These are phyloP conservation scores for Python bivittatus DNA, from an alignment of 2,113 vertebrate species.

Conservation along the genomic window DNA sequence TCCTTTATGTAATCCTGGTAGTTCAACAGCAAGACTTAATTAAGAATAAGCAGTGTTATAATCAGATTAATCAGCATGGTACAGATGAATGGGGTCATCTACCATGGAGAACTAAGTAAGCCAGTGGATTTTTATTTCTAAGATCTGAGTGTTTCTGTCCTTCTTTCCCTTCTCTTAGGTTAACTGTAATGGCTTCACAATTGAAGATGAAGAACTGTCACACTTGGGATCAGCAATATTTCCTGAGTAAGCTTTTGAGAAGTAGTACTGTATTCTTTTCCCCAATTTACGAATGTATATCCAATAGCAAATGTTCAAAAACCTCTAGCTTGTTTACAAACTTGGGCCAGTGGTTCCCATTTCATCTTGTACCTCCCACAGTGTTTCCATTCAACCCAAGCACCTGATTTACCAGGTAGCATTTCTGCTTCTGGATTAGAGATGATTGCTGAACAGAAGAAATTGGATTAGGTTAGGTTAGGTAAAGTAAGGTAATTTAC, in stretches of 20 bases:
- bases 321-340: neutral
- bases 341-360: neutral
- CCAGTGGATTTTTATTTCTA: neutral
- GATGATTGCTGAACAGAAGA: neutral
- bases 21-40: slow-evolving; percentile 19
- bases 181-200: slow-evolving; percentile 95
- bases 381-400: neutral
- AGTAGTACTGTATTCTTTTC: neutral
- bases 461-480: neutral
- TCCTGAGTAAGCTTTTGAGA: slow-evolving; percentile 84
- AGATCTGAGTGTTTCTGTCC: slow-evolving; percentile 6
- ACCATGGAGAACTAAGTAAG: slow-evolving; percentile 2
- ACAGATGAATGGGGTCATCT: neutral
- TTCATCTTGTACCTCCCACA: neutral
- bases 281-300: slow-evolving; percentile 12
- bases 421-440: too few species aligned
- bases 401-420: too few species aligned
- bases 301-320: neutral
- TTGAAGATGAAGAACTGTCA: slow-evolving; percentile 95
- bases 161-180: slow-evolving; percentile 75
- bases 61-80: slow-evolving; percentile 28
- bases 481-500: too few species aligned
- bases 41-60: slow-evolving; percentile 25
- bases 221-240: slow-evolving; percentile 94
- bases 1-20: neutral